These are phyloP conservation scores for Cecropterus lyciades DNA, from an alignment of 1,140 invertebrate species.

Conservation along the genomic window DNA sequence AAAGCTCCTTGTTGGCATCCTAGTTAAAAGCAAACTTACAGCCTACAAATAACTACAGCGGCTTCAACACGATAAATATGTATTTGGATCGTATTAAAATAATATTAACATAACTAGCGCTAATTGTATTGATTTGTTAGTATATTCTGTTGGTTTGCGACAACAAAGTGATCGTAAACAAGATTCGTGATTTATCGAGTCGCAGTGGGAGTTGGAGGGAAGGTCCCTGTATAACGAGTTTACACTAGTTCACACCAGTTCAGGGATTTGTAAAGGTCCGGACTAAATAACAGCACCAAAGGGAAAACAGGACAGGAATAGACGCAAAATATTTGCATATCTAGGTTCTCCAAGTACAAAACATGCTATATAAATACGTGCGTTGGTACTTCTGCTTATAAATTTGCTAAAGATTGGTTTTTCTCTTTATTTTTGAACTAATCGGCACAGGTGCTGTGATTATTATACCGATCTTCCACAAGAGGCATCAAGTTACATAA, in stretches of 20 bases:
- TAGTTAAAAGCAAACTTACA: no score
- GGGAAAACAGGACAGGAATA: conserved; percentile 5
- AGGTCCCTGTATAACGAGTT: conserved; percentile 24
- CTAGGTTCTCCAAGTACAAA: background rate
- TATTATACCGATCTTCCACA: no score
- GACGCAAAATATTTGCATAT: conserved; percentile 11
- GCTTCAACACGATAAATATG: conserved; percentile 33
- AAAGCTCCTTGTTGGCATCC: no score
- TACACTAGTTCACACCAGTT: conserved; percentile 26
- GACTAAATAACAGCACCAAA: background rate
- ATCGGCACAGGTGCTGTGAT: no score
- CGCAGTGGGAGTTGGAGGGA: conserved; percentile 11
- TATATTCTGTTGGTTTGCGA: conserved; percentile 8
- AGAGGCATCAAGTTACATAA: no score
- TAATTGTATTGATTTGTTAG: conserved; percentile 38
- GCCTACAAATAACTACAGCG: no score
- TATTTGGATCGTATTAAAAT: conserved; percentile 38
- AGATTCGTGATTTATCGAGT: conserved; percentile 17
- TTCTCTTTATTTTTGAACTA: no score
- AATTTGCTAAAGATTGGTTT: no score
- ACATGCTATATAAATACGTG: no score
- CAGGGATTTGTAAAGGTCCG: conserved; percentile 19
- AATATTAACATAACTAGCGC: conserved; percentile 19
- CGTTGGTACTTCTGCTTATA: no score
- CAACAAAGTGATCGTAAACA: conserved; percentile 14